Evolutionary conservation across 2,797 vertebrate genomes (phyloP).

Genomic region (Brotula barbata): DNA sequence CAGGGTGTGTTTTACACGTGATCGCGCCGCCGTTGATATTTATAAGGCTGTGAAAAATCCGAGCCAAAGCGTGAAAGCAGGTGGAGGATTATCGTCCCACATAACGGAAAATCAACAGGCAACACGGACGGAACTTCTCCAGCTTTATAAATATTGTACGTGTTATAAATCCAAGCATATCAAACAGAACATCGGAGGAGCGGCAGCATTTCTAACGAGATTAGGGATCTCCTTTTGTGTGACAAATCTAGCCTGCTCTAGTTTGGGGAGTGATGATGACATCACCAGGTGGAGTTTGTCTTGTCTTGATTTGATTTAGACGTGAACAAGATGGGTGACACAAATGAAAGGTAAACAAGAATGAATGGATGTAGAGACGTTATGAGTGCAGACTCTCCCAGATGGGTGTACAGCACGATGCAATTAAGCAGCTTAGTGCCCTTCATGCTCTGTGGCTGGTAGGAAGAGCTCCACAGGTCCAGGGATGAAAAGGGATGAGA

Average conservation of each 20-base stretch:
- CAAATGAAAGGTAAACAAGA: too few species aligned
- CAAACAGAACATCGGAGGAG: constrained; percentile 55
- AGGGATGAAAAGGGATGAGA: too few species aligned
- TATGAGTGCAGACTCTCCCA: too few species aligned
- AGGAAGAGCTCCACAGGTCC: too few species aligned
- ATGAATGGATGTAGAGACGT: too few species aligned
- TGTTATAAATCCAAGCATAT: constrained; percentile 41
- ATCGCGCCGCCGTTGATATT: constrained; percentile 43
- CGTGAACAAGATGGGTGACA: too few species aligned
- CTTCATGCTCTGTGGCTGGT: too few species aligned
- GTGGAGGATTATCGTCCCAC: constrained; percentile 16
- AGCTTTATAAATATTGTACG: constrained; percentile 29
- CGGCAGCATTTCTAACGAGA: constrained; percentile 53
- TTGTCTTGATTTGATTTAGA: too few species aligned
- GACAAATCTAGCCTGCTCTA: constrained; percentile 49
- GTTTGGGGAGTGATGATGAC: constrained; percentile 27
- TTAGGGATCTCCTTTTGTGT: constrained; percentile 51
- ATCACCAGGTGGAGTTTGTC: too few species aligned
- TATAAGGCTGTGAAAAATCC: constrained; percentile 33
- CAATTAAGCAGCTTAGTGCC: too few species aligned
- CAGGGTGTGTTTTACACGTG: constrained; percentile 30
- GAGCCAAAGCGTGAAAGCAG: constrained; percentile 9
- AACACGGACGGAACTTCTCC: constrained; percentile 3
- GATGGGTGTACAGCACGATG: too few species aligned
- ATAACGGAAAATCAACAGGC: constrained; percentile 10